phyloP scores from a whole-genome alignment of 2,113 vertebrate species.

The Desmodus rotundus region DNA sequence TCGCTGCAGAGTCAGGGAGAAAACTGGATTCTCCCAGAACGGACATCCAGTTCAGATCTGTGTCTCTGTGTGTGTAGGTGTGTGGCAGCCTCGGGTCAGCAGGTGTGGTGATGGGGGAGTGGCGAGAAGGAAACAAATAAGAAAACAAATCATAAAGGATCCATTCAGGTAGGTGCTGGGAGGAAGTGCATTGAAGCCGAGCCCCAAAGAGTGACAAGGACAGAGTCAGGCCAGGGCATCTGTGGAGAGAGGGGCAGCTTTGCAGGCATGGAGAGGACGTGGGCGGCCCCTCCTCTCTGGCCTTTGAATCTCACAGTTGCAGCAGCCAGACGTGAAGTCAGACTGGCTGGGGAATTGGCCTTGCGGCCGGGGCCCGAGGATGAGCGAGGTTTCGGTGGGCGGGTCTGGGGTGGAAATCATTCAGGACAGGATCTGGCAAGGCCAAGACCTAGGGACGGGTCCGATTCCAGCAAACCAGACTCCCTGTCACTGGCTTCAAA shows the following conservation, averaged over 20 bases:
- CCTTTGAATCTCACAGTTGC: accelerated
- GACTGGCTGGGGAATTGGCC: neutral
- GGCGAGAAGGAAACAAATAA: neutral
- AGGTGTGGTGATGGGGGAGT: too few species aligned
- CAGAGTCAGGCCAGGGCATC: neutral
- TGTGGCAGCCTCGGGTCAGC: neutral
- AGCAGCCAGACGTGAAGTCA: neutral
- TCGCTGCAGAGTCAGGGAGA: neutral
- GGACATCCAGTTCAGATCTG: accelerated
- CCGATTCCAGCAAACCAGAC: neutral
- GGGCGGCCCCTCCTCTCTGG: neutral
- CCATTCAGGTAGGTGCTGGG: neutral
- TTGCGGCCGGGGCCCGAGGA: accelerated
- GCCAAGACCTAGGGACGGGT: neutral
- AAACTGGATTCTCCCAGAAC: neutral
- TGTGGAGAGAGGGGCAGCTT: neutral
- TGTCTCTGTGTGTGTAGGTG: neutral
- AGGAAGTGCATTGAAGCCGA: neutral
- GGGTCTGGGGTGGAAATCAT: neutral
- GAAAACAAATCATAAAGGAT: neutral
- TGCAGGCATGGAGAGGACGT: accelerated
- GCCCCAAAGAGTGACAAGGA: neutral
- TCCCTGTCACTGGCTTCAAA: too few species aligned
- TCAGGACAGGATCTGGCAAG: neutral
- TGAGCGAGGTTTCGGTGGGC: neutral